These are phyloP conservation scores for Ariopsis seemanni DNA, from an alignment of 2,113 vertebrate species.

Conservation along the genomic window DNA sequence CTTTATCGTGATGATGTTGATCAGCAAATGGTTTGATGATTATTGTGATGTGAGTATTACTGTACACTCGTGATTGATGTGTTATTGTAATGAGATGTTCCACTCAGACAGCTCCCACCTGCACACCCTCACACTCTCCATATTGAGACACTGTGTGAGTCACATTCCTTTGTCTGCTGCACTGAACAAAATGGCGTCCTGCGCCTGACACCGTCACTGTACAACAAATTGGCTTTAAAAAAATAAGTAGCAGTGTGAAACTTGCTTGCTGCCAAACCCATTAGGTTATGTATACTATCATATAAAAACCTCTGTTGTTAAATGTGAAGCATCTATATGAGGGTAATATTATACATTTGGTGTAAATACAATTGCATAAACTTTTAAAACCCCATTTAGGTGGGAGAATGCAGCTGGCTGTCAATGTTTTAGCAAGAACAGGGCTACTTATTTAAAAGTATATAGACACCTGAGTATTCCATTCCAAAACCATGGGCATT, in stretches of 20 bases:
- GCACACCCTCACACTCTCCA: slow-evolving; percentile 61
- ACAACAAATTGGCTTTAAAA: background rate
- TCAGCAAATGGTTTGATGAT: background rate
- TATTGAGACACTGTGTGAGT: slow-evolving; percentile 59
- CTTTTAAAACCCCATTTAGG: background rate
- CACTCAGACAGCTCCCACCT: slow-evolving; percentile 63
- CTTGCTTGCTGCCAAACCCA: background rate
- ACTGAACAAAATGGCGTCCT: slow-evolving; percentile 47
- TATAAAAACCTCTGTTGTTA: background rate
- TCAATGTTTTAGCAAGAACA: too few relatives aligned
- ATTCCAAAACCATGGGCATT: background rate
- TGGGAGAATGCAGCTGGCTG: too few relatives aligned
- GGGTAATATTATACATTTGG: background rate
- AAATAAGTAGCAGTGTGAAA: background rate
- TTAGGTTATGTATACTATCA: background rate
- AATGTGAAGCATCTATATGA: background rate
- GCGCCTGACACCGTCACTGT: slow-evolving; percentile 17
- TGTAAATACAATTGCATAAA: background rate
- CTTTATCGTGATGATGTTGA: background rate
- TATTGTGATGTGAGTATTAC: background rate
- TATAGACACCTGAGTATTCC: background rate
- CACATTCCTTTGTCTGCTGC: slow-evolving; percentile 61
- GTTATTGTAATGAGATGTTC: slow-evolving; percentile 38
- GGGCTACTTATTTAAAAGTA: background rate
- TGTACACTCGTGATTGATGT: background rate